Evolutionary conservation across 2,797 vertebrate genomes (phyloP).

Genomic region (Limnodromus scolopaceus): DNA sequence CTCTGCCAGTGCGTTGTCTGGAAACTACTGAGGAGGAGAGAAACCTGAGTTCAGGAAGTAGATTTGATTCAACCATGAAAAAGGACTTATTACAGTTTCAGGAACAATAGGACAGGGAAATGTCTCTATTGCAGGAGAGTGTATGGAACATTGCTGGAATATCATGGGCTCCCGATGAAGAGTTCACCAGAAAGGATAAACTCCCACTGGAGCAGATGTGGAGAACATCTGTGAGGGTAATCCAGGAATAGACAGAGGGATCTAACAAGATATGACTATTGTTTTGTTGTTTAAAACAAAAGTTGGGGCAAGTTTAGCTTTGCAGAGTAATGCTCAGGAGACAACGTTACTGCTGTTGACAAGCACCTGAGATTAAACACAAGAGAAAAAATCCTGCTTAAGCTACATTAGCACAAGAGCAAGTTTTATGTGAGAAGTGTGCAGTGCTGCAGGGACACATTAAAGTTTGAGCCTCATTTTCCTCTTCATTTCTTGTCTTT

Average conservation of each 20-base stretch:
- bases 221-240: not conserved
- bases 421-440: not conserved
- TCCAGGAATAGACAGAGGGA: not conserved
- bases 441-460: not conserved
- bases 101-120: not conserved
- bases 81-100: not conserved
- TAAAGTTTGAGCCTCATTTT: not conserved
- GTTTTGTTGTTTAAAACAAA: not conserved
- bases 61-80: not conserved
- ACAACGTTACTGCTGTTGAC: not conserved
- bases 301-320: not conserved
- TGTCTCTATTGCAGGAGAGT: not conserved
- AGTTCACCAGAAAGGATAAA: not conserved
- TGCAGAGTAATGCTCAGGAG: not conserved
- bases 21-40: not conserved
- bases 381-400: not conserved
- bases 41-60: not conserved
- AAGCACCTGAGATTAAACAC: not conserved
- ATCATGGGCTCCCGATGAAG: not conserved
- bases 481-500: not conserved
- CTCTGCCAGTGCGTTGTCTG: not conserved
- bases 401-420: not conserved
- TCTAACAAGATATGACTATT: not conserved
- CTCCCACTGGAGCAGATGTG: not conserved
- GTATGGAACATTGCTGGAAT: not conserved